Percentiles rank a stretch among this genome's conserved stretches.
Conservation (phyloP, 2,888 invertebrate genomes). For the Lepidochitona cinerea region DNA sequence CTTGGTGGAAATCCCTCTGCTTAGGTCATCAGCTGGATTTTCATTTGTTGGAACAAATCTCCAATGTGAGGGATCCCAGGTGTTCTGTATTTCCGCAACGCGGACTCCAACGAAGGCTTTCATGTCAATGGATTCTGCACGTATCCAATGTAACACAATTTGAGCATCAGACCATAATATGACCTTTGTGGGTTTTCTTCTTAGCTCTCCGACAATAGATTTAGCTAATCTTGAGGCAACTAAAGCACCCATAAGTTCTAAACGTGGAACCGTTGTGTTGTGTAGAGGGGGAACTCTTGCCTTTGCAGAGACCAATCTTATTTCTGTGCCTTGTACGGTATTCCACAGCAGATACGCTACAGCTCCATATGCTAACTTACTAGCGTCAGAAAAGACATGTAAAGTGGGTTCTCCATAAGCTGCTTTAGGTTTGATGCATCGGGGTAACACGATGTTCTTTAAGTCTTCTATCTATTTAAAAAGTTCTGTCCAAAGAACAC, state of each 20-base stretch:
- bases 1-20: no score
- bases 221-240: conserved; percentile 6
- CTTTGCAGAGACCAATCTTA: neutral
- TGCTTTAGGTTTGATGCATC: neutral
- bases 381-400: neutral
- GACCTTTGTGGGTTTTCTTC: no score
- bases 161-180: no score
- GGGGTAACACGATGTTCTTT: neutral
- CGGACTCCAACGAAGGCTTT: no score
- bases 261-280: conserved; percentile 7
- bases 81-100: no score
- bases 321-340: neutral
- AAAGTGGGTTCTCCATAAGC: neutral
- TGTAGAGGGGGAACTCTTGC: conserved; percentile 3
- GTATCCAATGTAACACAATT: no score
- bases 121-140: no score
- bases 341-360: neutral
- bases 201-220: no score
- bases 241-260: conserved; percentile 15
- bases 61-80: no score
- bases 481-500: neutral
- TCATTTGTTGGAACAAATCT: no score
- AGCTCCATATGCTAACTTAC: neutral
- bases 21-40: no score
- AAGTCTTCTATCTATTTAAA: neutral